phyloP scores from a whole-genome alignment of 2,113 vertebrate species.

The Microcebus jonahi region DNA sequence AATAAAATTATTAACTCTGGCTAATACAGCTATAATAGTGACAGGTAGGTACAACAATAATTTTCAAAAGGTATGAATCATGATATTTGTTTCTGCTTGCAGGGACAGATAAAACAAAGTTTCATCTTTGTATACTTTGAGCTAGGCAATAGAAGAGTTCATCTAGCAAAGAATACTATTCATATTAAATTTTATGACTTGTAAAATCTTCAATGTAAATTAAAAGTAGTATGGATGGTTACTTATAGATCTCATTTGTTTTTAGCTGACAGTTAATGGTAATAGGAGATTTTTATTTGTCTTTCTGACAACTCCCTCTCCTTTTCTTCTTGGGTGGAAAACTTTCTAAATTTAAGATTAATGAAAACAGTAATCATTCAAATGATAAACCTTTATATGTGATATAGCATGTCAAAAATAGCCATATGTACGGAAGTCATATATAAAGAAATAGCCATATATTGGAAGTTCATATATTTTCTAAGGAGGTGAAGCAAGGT shows the following conservation, averaged over 20 bases:
- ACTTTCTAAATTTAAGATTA: neutral
- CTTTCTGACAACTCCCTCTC: neutral
- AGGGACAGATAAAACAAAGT: neutral
- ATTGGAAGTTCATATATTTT: neutral
- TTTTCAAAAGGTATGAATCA: neutral
- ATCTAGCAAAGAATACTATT: neutral
- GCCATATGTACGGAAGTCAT: neutral
- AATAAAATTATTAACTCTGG: neutral
- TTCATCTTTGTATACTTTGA: neutral
- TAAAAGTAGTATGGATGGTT: neutral
- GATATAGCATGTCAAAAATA: neutral
- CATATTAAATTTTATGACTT: neutral
- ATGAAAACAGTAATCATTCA: neutral
- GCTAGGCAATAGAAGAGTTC: neutral
- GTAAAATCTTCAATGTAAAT: neutral
- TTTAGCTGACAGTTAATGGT: neutral
- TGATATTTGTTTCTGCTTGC: neutral
- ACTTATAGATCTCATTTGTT: neutral
- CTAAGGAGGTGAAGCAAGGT: slow-evolving; percentile 5
- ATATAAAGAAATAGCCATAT: neutral
- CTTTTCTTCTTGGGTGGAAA: neutral
- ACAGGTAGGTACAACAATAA: neutral
- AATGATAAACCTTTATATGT: neutral
- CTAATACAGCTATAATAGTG: neutral
- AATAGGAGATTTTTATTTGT: neutral